phyloP scores from a whole-genome alignment of 2,113 vertebrate genomes.

The Guaruba guarouba region DNA sequence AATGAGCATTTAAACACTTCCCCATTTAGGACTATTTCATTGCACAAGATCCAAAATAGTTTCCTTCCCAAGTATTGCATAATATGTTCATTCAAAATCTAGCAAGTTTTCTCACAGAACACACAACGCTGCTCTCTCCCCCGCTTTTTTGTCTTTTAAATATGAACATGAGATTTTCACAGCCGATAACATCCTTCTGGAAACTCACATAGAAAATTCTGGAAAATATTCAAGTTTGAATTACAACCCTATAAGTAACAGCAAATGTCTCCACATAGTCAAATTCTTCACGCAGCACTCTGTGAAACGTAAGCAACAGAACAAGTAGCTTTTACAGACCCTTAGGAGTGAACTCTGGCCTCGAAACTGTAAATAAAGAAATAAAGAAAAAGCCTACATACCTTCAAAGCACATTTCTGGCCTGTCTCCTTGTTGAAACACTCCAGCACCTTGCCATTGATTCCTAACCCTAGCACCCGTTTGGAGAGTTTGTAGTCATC shows the following conservation, averaged over 20 bases:
- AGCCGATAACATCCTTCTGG: neutral
- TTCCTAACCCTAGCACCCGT: slow-evolving; percentile 92
- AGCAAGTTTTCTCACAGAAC: neutral
- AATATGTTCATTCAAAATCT: neutral
- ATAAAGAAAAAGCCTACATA: slow-evolving; percentile 58
- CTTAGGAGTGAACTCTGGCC: neutral
- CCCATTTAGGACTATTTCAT: neutral
- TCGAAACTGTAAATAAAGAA: neutral
- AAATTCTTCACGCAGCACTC: neutral
- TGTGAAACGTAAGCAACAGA: neutral
- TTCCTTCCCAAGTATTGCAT: neutral
- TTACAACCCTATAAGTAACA: neutral
- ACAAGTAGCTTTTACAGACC: neutral
- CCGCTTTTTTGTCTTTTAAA: neutral
- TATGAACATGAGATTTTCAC: neutral
- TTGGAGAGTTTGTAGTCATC: slow-evolving; percentile 95
- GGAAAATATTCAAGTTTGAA: neutral
- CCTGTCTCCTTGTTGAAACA: slow-evolving; percentile 89
- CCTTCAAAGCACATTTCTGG: slow-evolving; percentile 96
- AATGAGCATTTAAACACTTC: neutral
- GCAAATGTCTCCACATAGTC: neutral
- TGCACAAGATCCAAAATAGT: neutral
- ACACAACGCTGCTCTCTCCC: neutral
- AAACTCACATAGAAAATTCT: neutral
- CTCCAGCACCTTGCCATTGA: slow-evolving; percentile 95